phyloP scores from a whole-genome alignment of 2,888 invertebrate species.

The Cartodere bifasciata region DNA sequence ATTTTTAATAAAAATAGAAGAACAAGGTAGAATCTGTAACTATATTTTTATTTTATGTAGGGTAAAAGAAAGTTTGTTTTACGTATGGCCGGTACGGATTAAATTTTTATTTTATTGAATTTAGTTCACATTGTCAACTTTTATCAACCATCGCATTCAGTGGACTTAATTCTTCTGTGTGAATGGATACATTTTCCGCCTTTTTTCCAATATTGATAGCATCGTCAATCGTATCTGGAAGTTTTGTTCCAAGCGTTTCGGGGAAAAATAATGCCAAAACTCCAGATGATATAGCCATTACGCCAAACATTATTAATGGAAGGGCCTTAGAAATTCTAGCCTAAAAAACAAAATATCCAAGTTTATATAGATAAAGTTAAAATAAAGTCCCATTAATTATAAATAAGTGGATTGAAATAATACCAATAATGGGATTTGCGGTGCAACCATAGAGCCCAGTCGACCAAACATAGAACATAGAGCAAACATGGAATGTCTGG shows the following conservation, averaged over 20 bases:
- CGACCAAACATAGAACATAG: slow-evolving; percentile 58
- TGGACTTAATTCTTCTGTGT: too few species aligned
- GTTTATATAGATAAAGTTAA: background rate
- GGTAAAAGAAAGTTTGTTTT: too few species aligned
- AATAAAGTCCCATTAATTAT: background rate
- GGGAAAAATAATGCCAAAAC: slow-evolving; percentile 46
- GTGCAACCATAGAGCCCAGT: slow-evolving; percentile 55
- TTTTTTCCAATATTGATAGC: slow-evolving; percentile 32
- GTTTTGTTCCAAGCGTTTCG: slow-evolving; percentile 45
- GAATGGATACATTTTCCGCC: too few species aligned
- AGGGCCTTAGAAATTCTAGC: slow-evolving; percentile 37
- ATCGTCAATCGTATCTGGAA: slow-evolving; percentile 49
- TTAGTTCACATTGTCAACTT: too few species aligned
- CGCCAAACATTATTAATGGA: slow-evolving; percentile 48
- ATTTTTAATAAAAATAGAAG: too few species aligned
- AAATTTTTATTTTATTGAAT: too few species aligned
- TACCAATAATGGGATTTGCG: slow-evolving; percentile 55
- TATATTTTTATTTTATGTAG: too few species aligned
- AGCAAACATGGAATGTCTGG: slow-evolving; percentile 52
- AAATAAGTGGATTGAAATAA: background rate
- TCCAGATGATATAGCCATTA: slow-evolving; percentile 42
- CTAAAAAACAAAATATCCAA: slow-evolving; percentile 25
- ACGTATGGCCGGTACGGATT: too few species aligned
- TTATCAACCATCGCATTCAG: too few species aligned
- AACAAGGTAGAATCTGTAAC: too few species aligned